Conservation (phyloP, 1,140 invertebrate genomes). For the Drosophila orena region DNA sequence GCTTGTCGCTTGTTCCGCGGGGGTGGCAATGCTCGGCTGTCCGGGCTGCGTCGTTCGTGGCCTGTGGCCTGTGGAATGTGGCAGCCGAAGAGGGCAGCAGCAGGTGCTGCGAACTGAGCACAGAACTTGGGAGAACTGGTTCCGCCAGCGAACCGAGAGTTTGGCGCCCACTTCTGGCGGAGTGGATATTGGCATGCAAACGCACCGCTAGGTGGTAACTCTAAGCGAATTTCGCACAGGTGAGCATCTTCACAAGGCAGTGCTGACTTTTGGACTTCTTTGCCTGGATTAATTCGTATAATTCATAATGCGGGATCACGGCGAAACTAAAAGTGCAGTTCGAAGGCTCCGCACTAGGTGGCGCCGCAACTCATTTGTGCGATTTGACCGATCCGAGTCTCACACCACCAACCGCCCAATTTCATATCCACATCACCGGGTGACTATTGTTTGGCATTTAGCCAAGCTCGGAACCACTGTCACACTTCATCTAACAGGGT, state of each 20-base stretch:
- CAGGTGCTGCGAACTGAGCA: constrained; percentile 17
- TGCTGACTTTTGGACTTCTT: no score
- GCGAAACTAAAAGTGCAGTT: no score
- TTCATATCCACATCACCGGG: background rate
- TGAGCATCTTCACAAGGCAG: no score
- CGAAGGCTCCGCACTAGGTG: no score
- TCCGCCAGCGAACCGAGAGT: background rate
- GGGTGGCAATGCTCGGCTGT: constrained; percentile 27
- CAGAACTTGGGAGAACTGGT: constrained; percentile 7
- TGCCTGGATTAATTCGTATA: background rate
- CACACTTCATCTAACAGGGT: background rate
- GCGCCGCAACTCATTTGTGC: no score
- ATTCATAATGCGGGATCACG: no score
- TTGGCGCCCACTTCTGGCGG: constrained; percentile 1
- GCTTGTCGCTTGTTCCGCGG: constrained; percentile 6
- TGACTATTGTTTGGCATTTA: background rate
- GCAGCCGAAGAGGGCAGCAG: constrained; percentile 17
- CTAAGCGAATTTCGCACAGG: background rate
- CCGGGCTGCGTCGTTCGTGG: constrained; percentile 9
- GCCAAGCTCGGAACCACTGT: background rate
- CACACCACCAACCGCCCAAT: no score
- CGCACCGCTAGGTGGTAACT: background rate
- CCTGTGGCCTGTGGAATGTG: constrained; percentile 46
- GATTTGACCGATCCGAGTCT: no score
- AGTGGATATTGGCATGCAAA: background rate